phyloP scores from a whole-genome alignment of 1,140 invertebrate genomes.

The Bombyx mandarina region DNA sequence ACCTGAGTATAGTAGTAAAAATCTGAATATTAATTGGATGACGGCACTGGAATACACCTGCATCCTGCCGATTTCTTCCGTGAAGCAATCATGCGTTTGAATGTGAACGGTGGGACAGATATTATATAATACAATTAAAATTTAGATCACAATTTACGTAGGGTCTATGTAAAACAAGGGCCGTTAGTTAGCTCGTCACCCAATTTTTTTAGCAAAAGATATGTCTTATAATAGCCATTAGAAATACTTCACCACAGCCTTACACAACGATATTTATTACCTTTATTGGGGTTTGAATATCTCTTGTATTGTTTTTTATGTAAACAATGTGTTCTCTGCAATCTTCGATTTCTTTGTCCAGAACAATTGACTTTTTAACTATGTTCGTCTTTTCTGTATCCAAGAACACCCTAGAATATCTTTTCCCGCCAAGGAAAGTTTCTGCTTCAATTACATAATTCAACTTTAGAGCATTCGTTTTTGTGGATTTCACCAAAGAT shows the following conservation, averaged over 20 bases:
- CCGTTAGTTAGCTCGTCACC: no score
- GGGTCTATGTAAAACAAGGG: no score
- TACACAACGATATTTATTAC: constrained; percentile 38
- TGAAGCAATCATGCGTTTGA: no score
- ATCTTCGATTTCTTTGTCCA: constrained; percentile 70
- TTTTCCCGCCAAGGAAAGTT: constrained; percentile 81
- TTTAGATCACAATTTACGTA: no score
- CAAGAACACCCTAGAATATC: constrained; percentile 88
- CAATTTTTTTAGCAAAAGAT: background rate
- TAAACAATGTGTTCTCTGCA: constrained; percentile 85
- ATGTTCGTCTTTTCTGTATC: constrained; percentile 72
- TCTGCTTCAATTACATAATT: constrained; percentile 89
- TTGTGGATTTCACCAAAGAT: constrained; percentile 72
- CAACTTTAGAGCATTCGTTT: constrained; percentile 71
- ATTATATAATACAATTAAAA: no score
- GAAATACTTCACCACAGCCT: background rate
- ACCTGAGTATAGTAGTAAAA: background rate
- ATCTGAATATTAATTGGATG: no score
- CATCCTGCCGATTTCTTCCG: no score
- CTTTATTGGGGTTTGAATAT: constrained; percentile 88
- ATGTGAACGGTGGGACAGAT: no score
- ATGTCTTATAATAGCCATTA: no score
- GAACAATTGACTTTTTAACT: constrained; percentile 72
- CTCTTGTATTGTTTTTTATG: constrained; percentile 86
- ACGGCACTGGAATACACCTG: no score